phyloP scores from a whole-genome alignment of 2,113 vertebrate genomes.

The Raja brachyura region DNA sequence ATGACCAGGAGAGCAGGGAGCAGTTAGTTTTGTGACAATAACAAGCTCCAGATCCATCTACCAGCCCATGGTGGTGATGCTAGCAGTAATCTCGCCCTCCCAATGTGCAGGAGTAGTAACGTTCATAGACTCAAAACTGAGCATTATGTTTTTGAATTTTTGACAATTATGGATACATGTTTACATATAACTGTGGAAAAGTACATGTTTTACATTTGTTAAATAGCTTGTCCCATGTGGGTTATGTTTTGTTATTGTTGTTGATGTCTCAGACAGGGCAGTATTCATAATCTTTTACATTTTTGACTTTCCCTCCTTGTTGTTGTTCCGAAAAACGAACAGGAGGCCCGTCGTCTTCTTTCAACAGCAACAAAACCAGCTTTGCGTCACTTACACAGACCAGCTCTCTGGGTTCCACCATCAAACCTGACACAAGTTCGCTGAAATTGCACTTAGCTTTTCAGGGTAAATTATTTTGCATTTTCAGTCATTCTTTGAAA shows the following conservation, averaged over 20 bases:
- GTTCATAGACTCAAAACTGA: not conserved
- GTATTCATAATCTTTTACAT: not conserved
- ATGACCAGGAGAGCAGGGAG: not conserved
- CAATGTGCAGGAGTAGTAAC: not conserved
- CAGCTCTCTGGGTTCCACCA: conserved; percentile 59
- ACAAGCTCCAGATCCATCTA: not conserved
- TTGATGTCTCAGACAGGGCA: not conserved
- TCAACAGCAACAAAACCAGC: conserved; percentile 63
- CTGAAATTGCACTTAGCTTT: conserved; percentile 64
- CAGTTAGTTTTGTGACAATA: not conserved
- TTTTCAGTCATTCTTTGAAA: not conserved
- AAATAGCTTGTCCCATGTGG: not conserved
- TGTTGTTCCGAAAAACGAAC: conserved; percentile 48
- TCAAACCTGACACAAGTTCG: conserved; percentile 63
- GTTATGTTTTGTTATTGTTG: not conserved
- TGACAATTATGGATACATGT: not conserved
- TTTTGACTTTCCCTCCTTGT: not conserved
- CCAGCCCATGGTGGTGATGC: not conserved
- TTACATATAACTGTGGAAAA: not conserved
- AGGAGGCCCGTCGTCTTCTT: conserved; percentile 70
- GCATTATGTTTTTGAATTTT: not conserved
- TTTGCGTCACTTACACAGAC: conserved; percentile 61
- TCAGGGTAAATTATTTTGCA: conserved; percentile 18
- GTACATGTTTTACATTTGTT: not conserved
- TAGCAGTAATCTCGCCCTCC: not conserved